Base-by-base conservation (phyloP, 2,888 invertebrate species). In the Lithosia quadra region DNA sequence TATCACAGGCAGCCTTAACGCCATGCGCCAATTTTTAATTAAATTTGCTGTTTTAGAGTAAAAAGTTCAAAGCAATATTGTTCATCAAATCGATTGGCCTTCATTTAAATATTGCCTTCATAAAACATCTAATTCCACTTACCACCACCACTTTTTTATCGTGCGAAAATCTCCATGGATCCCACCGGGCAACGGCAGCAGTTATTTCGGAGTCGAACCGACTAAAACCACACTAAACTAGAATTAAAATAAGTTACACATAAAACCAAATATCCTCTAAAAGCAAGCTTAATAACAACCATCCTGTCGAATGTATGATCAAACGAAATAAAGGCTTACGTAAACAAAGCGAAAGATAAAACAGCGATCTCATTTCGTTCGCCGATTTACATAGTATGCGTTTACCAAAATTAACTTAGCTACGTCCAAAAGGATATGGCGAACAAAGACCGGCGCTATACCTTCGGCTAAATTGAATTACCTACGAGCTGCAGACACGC, bases 371-470 rank as follows among this genome's bases (percentile, higher is more conserved):
- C 61, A 77, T 77, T 63, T 64, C 22, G 18, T 62, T 64, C 64
- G 62, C 68, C 65, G 63, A 79, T 75, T 77, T 72, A 76, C 77
- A 72, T 76, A 70, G 70, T 71, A 63, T 63, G 55, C 71, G 67
- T 66, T 65, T 67, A 43, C 68, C 68, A 55, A 78, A 76, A 83
- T 85, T 81, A 84, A 84, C 78, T 84, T 82, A 78, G 76, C 77
- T 77, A 74, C 77, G 72, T 76, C 69, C 74, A 76, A 81, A 80
- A 79, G 70, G 74, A 76, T 71, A 67, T 68, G 55, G 71, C 72
- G 77, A 77, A 77, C 77, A 80, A 77, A 77, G 77, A 74, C 67
- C 61, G 58, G 18, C 3, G 65, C 43, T 62, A 56, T 75, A 72
- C 72, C 73, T 76, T 77, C 72, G 66, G 62, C 65, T 72, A 75